Base-by-base conservation (phyloP, 2,113 vertebrate species). In the Budorcas taxicolor region DNA sequence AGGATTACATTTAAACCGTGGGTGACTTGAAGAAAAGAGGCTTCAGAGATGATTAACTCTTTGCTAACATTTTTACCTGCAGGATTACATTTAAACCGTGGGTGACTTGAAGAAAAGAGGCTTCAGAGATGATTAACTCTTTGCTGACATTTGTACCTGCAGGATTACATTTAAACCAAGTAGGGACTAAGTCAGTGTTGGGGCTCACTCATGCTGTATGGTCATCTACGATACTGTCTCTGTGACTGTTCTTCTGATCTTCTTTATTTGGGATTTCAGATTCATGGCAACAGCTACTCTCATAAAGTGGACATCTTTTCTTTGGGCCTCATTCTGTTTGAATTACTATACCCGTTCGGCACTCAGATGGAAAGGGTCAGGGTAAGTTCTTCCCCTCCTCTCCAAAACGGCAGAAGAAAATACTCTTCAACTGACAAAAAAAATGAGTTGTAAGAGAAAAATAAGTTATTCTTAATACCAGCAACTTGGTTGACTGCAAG, bases 251-350 rank as follows among this genome's bases (percentile, higher is more conserved):
- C 36, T 88, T 25, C 78, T 64, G 47, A 91, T 47, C 15, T 90
- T 84, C 12, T 96, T 94, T 62, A 9, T 93, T 40, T 98, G 98
- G 78, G 57, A 40, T 95, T 98, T 96, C 99, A 99, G 99, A 99
- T 99, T 93, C 99, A 99, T 97, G 99, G 99, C 87, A 99, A 99
- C 98, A 99, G 98, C 23, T 99, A 99, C 96, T 99, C 99, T 4
- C 99, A 99, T 97, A 99, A 99, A 98, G 99, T 99, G 98, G 99
- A 99, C 97, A 99, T 99, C 98, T 99, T 99, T 96, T 99, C 99
- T 50, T 98, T 99, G 98, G 99, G 99, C 52, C 98, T 99, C 98
- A 99, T 99, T 98, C 99, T 99, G 67, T 99, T 99, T 97, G 99
- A 99, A 98, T 98, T 99, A 97, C 99, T 99, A 45, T 99, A 99